A percentile compares a stretch with the other conserved stretches of the same genome.
phyloP scores from a whole-genome alignment of 2,797 vertebrate species.

The Lepus townsendii region DNA sequence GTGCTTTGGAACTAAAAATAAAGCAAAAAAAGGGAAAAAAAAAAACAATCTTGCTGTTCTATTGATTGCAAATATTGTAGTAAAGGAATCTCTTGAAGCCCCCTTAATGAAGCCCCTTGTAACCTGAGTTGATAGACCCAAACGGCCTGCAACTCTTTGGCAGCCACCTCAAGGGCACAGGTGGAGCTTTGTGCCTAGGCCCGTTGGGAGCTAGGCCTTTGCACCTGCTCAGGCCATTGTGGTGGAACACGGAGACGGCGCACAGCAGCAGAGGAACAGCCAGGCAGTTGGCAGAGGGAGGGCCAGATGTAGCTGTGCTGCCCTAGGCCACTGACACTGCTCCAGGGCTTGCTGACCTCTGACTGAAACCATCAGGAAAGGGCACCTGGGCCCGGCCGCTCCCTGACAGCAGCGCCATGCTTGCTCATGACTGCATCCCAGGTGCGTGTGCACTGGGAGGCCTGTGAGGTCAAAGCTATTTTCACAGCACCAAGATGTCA shows the following conservation, averaged over 20 bases:
- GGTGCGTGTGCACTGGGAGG: no score
- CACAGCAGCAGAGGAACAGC: background rate
- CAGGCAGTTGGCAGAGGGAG: background rate
- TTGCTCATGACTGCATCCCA: no score
- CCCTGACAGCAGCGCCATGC: no score
- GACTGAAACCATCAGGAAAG: constrained; percentile 8
- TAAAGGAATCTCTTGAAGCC: background rate
- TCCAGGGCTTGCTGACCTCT: background rate
- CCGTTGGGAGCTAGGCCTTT: background rate
- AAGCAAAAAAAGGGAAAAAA: constrained; percentile 1
- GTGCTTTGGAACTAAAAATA: constrained; percentile 68
- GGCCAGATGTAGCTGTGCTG: background rate
- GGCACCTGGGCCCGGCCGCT: no score
- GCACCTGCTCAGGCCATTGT: background rate
- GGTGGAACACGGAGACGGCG: background rate
- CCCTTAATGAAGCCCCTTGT: background rate
- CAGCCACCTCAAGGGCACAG: background rate
- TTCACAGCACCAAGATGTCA: no score
- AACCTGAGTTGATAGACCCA: background rate
- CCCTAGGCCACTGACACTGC: background rate
- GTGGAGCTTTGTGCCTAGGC: no score
- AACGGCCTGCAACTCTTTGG: background rate
- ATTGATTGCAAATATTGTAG: constrained; percentile 58
- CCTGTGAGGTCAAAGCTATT: no score
- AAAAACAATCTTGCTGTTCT: constrained; percentile 53